Percentiles rank a stretch among this genome's conserved stretches.
Conservation (phyloP, 2,797 vertebrate genomes). For the Bradypus variegatus region DNA sequence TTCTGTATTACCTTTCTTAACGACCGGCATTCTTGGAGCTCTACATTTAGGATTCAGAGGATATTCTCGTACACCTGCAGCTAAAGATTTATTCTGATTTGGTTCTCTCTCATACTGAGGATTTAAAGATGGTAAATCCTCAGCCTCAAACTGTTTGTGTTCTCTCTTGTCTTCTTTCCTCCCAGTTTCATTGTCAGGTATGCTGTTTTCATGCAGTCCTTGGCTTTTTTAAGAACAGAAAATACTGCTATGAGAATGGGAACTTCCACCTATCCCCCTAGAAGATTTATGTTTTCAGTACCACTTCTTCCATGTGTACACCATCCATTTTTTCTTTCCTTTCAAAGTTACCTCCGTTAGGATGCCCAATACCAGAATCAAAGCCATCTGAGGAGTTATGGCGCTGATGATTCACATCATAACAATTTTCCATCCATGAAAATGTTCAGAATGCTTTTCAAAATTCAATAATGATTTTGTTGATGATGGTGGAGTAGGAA, state of each 20-base stretch:
- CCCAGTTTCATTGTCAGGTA: conserved; percentile 63
- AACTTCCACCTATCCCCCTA: too few relatives aligned
- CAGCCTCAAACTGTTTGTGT: conserved; percentile 75
- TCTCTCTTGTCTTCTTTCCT: conserved; percentile 71
- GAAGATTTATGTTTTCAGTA: not conserved
- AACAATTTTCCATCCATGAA: conserved; percentile 70
- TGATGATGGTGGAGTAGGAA: too few relatives aligned
- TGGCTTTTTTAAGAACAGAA: conserved; percentile 16
- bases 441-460: conserved; percentile 76
- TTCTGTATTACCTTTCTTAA: too few relatives aligned
- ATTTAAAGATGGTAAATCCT: too few relatives aligned
- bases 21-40: too few relatives aligned
- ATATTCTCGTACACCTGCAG: too few relatives aligned
- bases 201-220: conserved; percentile 66
- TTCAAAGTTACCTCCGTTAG: conserved; percentile 74
- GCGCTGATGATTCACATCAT: conserved; percentile 73
- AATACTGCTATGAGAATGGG: too few relatives aligned
- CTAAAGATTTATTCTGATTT: too few relatives aligned
- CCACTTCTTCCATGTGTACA: conserved; percentile 74
- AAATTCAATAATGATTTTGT: conserved; percentile 68
- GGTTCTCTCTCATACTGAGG: too few relatives aligned
- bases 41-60: too few relatives aligned
- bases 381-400: conserved; percentile 78
- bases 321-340: conserved; percentile 80
- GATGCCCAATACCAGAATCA: conserved; percentile 69